phyloP scores from a whole-genome alignment of 2,888 invertebrate species.

The Andrena haemorrhoa region DNA sequence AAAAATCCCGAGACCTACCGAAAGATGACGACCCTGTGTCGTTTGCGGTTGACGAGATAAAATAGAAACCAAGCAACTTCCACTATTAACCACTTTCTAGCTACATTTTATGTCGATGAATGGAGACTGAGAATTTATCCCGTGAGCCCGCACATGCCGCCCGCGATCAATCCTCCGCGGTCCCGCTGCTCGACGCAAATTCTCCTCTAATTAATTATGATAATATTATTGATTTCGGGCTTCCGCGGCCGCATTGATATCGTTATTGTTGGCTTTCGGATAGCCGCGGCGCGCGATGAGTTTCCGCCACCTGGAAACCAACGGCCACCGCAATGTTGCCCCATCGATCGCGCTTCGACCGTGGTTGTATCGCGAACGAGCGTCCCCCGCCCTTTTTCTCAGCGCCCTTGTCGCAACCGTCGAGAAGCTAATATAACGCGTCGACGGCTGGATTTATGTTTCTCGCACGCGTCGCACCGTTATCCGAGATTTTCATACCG shows the following conservation, averaged over 20 bases:
- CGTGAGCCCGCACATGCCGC: not conserved
- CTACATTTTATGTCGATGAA: not conserved
- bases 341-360: constrained; percentile 33
- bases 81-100: no score
- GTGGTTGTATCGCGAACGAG: not conserved
- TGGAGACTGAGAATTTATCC: constrained; percentile 10
- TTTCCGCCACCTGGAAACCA: constrained; percentile 36
- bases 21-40: not conserved
- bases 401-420: not conserved
- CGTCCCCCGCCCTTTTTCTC: not conserved
- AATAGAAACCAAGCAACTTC: not conserved
- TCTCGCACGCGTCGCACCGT: not conserved
- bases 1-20: not conserved
- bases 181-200: constrained; percentile 26
- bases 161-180: constrained; percentile 32
- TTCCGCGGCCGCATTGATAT: constrained; percentile 44
- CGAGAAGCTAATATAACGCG: constrained; percentile 22
- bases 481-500: constrained; percentile 25
- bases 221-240: constrained; percentile 54
- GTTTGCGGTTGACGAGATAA: not conserved
- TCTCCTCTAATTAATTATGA: constrained; percentile 52
- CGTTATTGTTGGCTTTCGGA: constrained; percentile 28
- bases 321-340: constrained; percentile 30
- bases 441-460: constrained; percentile 25
- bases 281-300: constrained; percentile 17